A percentile compares a stretch with the other conserved stretches of the same genome.
Evolutionary conservation across 1,140 invertebrate genomes (phyloP).

Genomic region (Phymorhynchus buccinoides): DNA sequence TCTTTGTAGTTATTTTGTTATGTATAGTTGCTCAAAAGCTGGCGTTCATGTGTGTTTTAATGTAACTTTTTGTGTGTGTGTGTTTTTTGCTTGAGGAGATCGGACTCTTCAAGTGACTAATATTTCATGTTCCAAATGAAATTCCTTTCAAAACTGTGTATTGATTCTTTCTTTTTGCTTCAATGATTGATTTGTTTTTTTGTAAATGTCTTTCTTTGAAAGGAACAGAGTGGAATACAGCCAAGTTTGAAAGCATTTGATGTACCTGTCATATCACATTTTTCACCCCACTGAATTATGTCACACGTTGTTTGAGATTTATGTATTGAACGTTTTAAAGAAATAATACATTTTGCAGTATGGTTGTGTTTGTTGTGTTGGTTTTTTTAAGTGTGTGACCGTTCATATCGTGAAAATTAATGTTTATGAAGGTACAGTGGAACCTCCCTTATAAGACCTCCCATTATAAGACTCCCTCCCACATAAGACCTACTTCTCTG

Average conservation of each 20-base stretch:
- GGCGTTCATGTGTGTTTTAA: neutral
- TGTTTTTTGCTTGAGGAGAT: too few species aligned
- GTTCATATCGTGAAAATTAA: too few species aligned
- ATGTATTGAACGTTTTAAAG: neutral
- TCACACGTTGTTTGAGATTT: neutral
- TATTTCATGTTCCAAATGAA: neutral
- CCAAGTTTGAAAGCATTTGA: neutral
- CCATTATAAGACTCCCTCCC: too few species aligned
- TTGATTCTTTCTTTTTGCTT: neutral
- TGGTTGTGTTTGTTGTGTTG: neutral
- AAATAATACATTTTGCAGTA: neutral
- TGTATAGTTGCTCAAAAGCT: too few species aligned
- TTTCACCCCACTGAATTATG: neutral
- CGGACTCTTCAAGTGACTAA: too few species aligned
- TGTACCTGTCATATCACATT: neutral
- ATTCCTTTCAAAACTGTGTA: neutral
- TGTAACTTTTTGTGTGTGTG: neutral
- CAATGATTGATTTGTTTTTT: too few species aligned
- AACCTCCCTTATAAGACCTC: too few species aligned
- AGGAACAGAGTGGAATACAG: neutral
- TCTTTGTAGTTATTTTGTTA: neutral
- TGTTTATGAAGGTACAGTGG: too few species aligned
- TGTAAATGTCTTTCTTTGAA: neutral
- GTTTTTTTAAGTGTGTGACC: too few species aligned
- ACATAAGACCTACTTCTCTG: too few species aligned